Evolutionary conservation across 2,888 invertebrate species (phyloP).

Genomic region (Linyphia triangularis): DNA sequence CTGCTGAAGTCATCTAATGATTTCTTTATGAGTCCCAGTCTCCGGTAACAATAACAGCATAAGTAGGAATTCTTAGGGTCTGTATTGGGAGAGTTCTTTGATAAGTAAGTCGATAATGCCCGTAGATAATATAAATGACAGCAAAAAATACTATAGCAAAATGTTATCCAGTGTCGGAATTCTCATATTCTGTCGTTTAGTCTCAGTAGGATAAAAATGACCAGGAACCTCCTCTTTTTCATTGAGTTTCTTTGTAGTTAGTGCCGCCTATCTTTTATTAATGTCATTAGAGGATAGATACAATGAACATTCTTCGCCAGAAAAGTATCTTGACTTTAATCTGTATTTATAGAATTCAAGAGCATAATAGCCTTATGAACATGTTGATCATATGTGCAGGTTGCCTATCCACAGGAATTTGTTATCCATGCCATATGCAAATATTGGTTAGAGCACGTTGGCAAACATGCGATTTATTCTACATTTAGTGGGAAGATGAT

Average conservation of each 20-base stretch:
- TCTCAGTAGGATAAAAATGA: not conserved
- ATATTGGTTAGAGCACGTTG: too few relatives aligned
- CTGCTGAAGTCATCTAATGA: slow-evolving; percentile 42
- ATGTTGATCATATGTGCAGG: too few relatives aligned
- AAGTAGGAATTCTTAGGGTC: slow-evolving; percentile 13
- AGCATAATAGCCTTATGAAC: too few relatives aligned
- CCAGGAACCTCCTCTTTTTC: not conserved
- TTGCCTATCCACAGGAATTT: too few relatives aligned
- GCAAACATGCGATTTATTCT: too few relatives aligned
- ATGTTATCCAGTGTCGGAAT: slow-evolving; percentile 14
- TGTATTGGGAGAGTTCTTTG: slow-evolving; percentile 19
- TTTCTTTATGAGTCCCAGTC: slow-evolving; percentile 39
- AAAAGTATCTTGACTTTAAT: too few relatives aligned
- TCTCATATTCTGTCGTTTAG: slow-evolving; percentile 21
- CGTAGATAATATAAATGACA: not conserved
- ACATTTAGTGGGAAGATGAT: too few relatives aligned
- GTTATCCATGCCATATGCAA: too few relatives aligned
- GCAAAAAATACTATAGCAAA: not conserved
- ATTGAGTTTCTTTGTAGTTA: not conserved
- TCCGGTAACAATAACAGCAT: slow-evolving; percentile 42
- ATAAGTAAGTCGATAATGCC: slow-evolving; percentile 39
- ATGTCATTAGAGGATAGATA: too few relatives aligned
- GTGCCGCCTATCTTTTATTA: not conserved
- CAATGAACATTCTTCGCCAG: too few relatives aligned
- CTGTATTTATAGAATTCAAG: too few relatives aligned